phyloP scores from a whole-genome alignment of 2,888 invertebrate genomes.

The Allolobophora icterica region DNA sequence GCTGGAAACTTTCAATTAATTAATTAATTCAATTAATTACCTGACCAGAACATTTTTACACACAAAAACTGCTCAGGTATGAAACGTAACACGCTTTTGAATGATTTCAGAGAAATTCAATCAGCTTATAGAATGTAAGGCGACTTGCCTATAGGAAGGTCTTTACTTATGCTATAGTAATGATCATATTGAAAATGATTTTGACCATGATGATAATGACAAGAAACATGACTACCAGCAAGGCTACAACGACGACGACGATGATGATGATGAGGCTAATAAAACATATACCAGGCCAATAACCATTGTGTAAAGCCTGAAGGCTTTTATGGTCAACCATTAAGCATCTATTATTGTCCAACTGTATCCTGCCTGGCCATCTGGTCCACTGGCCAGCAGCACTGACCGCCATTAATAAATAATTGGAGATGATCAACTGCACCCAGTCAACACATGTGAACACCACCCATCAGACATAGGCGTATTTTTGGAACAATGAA shows the following conservation, averaged over 20 bases:
- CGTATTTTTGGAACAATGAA: not conserved
- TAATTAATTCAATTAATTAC: not conserved
- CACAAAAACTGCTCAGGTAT: not conserved
- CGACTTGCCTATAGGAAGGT: not conserved
- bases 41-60: not conserved
- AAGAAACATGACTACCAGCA: not conserved
- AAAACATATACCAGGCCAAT: not conserved
- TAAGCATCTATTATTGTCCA: constrained; percentile 17
- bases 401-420: constrained; percentile 17
- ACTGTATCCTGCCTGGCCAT: not conserved
- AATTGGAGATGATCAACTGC: not conserved
- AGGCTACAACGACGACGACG: not conserved
- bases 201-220: not conserved
- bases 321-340: not conserved
- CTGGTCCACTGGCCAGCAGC: not conserved
- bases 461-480: not conserved
- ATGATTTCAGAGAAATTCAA: not conserved
- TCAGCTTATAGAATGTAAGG: not conserved
- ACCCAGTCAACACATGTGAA: not conserved
- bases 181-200: not conserved
- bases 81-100: not conserved
- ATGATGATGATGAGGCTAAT: not conserved
- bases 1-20: not conserved
- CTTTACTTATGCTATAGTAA: not conserved
- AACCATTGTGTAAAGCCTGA: constrained; percentile 17